Conservation (phyloP, 2,113 vertebrate species). For the Rhea pennata region DNA sequence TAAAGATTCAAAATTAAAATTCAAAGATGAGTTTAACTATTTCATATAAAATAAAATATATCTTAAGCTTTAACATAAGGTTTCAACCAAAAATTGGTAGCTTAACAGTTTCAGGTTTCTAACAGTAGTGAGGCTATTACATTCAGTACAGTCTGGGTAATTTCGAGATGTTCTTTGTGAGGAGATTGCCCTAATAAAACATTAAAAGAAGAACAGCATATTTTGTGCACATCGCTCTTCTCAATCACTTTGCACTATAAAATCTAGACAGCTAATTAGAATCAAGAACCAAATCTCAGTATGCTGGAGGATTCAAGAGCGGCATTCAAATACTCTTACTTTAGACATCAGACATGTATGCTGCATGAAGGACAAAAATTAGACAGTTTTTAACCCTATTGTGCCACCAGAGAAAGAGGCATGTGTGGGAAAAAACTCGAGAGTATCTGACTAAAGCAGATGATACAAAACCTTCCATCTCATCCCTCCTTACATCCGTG, state of each 20-base stretch:
- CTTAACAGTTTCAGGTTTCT: not conserved
- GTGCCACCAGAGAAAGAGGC: not conserved
- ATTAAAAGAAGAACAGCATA: not conserved
- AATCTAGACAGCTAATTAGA: not conserved
- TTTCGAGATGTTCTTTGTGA: not conserved
- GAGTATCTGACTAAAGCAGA: not conserved
- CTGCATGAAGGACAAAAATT: not conserved
- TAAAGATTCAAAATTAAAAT: slow-evolving; percentile 16
- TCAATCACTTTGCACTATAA: not conserved
- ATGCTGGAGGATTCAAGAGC: not conserved
- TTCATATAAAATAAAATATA: slow-evolving; percentile 11
- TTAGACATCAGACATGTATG: not conserved
- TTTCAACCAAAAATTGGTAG: not conserved
- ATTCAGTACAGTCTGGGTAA: not conserved
- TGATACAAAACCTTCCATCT: not conserved
- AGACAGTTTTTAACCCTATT: not conserved
- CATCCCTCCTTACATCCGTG: not conserved
- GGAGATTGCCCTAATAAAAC: not conserved
- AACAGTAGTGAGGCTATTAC: not conserved
- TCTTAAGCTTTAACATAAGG: not conserved
- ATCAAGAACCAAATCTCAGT: not conserved
- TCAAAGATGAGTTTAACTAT: not conserved
- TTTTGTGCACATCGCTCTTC: not conserved
- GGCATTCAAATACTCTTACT: not conserved
- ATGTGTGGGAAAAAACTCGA: not conserved